phyloP scores from a whole-genome alignment of 2,888 invertebrate species.

The Galeopsomyia nigrocyanea region DNA sequence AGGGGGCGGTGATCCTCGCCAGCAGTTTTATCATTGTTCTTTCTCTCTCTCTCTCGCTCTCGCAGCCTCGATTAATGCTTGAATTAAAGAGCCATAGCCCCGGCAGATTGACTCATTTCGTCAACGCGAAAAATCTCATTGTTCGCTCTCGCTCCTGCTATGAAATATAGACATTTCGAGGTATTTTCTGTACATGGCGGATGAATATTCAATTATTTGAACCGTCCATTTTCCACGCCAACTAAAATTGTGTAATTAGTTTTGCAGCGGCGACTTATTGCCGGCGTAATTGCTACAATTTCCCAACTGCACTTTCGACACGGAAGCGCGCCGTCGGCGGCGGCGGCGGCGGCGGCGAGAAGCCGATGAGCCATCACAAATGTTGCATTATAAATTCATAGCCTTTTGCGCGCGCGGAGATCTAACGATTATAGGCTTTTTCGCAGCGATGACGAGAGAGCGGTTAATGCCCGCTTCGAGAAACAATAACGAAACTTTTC shows the following conservation, averaged over 20 bases:
- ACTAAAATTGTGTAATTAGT: constrained; percentile 18
- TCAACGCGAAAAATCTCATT: too few relatives aligned
- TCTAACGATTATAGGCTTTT: too few relatives aligned
- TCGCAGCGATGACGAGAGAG: too few relatives aligned
- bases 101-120: too few relatives aligned
- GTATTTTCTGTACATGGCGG: too few relatives aligned
- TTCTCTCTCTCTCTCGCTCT: constrained; percentile 16
- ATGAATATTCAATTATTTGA: constrained; percentile 11
- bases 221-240: constrained; percentile 15
- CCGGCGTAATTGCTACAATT: constrained; percentile 19
- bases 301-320: constrained; percentile 29
- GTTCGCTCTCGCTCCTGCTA: too few relatives aligned
- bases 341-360: too few relatives aligned
- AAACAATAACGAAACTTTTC: too few relatives aligned
- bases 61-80: background rate
- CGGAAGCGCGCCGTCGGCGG: constrained; percentile 10
- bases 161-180: too few relatives aligned
- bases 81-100: too few relatives aligned
- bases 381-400: constrained; percentile 10
- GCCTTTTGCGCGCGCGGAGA: background rate
- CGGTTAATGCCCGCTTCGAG: too few relatives aligned
- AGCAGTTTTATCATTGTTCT: constrained; percentile 9
- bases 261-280: constrained; percentile 5
- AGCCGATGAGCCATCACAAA: constrained; percentile 22
- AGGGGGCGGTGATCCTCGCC: background rate